Percentiles rank a stretch among this genome's conserved stretches.
Conservation (phyloP, 2,888 invertebrate genomes). For the Tenthredo amoena region DNA sequence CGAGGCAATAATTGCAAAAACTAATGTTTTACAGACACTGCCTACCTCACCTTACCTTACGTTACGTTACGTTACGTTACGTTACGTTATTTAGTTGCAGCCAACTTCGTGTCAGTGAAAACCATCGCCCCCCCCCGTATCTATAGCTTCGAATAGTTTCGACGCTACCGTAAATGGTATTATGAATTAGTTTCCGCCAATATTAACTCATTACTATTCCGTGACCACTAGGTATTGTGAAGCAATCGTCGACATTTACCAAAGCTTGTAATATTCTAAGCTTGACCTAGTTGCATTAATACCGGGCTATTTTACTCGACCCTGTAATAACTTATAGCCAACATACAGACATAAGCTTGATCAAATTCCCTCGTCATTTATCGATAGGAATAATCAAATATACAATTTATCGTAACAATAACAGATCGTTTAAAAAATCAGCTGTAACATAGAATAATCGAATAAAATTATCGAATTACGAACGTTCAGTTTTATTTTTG, state of each 20-base stretch:
- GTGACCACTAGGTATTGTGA: neutral
- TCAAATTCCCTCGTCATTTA: neutral
- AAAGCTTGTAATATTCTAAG: constrained; percentile 22
- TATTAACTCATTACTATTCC: constrained; percentile 16
- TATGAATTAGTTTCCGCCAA: constrained; percentile 64
- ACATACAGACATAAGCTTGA: neutral
- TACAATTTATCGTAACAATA: neutral
- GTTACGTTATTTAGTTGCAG: constrained; percentile 16
- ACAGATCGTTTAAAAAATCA: neutral
- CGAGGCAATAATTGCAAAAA: constrained; percentile 69
- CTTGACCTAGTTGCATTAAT: constrained; percentile 37
- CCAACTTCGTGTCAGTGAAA: neutral
- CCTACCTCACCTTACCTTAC: constrained; percentile 11
- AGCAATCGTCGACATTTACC: constrained; percentile 26
- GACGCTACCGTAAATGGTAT: constrained; percentile 61
- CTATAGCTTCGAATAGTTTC: neutral
- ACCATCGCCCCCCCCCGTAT: neutral
- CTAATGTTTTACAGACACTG: constrained; percentile 61
- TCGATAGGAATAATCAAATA: too few species aligned
- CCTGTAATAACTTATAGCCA: neutral
- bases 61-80: neutral
- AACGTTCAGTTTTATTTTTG: neutral
- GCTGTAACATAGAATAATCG: neutral
- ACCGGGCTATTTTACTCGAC: neutral
- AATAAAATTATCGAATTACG: too few species aligned